Evolutionary conservation across 2,888 invertebrate genomes (phyloP).

Genomic region (Brachyptera risi): DNA sequence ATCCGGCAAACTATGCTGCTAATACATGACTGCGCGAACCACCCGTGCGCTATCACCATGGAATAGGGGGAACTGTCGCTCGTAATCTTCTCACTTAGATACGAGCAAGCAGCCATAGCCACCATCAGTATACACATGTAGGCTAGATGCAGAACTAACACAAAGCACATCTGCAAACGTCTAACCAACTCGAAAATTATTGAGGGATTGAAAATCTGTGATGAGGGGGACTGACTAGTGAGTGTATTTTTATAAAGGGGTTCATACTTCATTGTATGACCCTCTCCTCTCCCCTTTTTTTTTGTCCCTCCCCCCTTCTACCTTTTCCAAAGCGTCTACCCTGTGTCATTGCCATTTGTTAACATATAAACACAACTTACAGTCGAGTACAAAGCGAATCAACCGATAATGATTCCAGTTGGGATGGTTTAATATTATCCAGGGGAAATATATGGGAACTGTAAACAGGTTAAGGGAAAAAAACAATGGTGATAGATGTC

Average conservation of each 20-base stretch:
- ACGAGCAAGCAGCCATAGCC: neutral
- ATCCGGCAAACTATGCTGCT: neutral
- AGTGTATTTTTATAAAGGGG: conserved; percentile 17
- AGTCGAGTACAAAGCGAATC: conserved; percentile 18
- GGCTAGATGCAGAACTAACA: conserved; percentile 9
- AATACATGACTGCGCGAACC: too few relatives aligned
- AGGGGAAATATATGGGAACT: too few relatives aligned
- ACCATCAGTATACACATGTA: too few relatives aligned
- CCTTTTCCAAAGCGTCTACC: too few relatives aligned
- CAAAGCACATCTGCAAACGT: conserved; percentile 28
- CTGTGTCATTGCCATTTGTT: conserved; percentile 26
- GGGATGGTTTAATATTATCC: too few relatives aligned
- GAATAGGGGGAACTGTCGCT: neutral
- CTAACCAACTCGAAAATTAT: conserved; percentile 29
- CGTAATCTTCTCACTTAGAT: neutral
- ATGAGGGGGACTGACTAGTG: conserved; percentile 15
- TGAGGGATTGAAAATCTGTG: conserved; percentile 28
- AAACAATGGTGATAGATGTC: too few relatives aligned
- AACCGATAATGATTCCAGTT: conserved; percentile 18
- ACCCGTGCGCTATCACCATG: too few relatives aligned
- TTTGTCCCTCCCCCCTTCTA: neutral
- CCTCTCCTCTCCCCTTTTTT: neutral
- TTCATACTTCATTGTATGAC: conserved; percentile 22
- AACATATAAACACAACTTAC: conserved; percentile 22
- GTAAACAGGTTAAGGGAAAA: too few relatives aligned